These are phyloP conservation scores for Hoplodrina ambigua DNA, from an alignment of 2,888 invertebrate genomes.

Conservation along the genomic window DNA sequence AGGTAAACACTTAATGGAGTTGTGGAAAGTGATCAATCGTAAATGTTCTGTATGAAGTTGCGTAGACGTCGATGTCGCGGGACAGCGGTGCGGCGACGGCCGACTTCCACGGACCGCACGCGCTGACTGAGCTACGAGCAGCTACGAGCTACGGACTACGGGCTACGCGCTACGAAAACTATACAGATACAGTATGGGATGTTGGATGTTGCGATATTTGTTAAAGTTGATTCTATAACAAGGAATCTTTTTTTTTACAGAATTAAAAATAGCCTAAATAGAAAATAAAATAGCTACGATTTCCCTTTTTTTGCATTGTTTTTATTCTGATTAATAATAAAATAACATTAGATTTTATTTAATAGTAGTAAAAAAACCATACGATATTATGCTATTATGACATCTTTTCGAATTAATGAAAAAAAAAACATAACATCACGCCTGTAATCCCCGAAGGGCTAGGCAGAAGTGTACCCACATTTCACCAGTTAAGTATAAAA, in stretches of 20 bases:
- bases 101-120: slow-evolving; percentile 82
- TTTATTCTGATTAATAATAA: too few species aligned
- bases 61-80: slow-evolving; percentile 67
- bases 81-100: slow-evolving; percentile 77
- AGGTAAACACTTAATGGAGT: slow-evolving; percentile 69
- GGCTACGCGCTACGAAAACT: slow-evolving; percentile 67
- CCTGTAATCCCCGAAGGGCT: too few species aligned
- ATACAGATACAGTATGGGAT: slow-evolving; percentile 14
- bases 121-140: slow-evolving; percentile 78
- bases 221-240: not conserved
- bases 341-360: too few species aligned
- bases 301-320: too few species aligned
- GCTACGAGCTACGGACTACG: slow-evolving; percentile 68
- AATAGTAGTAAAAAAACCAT: too few species aligned
- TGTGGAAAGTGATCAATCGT: slow-evolving; percentile 61
- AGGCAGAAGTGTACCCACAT: too few species aligned
- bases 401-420: slow-evolving; percentile 1
- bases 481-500: too few species aligned
- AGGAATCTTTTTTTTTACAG: too few species aligned
- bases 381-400: too few species aligned
- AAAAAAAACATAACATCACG: too few species aligned
- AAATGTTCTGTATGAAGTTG: slow-evolving; percentile 66
- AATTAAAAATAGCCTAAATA: too few species aligned
- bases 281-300: too few species aligned
- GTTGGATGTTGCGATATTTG: not conserved